Evolutionary conservation across 2,888 invertebrate genomes (phyloP), one percentile per base, ranked within the genome.

Genomic region (Drosophila meridiana): DNA sequence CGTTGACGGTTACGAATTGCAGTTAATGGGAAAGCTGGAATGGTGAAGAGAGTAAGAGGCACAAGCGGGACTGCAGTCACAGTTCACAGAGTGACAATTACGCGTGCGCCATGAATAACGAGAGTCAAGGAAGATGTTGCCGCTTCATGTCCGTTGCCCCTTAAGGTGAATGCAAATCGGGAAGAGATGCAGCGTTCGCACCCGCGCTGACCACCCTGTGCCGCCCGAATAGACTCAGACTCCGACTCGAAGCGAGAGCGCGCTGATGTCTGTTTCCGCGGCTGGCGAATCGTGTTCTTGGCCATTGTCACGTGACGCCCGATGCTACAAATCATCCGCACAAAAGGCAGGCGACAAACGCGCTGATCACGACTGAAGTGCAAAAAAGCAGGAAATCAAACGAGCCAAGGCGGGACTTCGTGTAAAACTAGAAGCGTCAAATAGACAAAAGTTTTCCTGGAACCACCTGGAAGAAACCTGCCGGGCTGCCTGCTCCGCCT

Each of bases 281-380:
- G 48, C 58, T 42, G 45, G 61, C 75, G 84, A 92, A 83, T 92
- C 92, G 92, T 92, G 93, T 91, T 92, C 90, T 86, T 80, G 88
- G 82, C 92, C 89, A 91, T 92, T 93, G 92, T 93, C 92, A 92
- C 93, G 93, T 92, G 92, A 93, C 83, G 92, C 91, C 85, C 85
- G 91, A 90, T 88, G 92, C 92, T 83, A 92, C 93, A 92, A 92
- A 92, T 92, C 92, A 93, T 92, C 87, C 83, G 72, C 68, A 68
- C 67, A 61, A 81, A 80, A 78, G 80, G 76, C 72, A 72, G 80
- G 88, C 88, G 88, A 87, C 92, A 92, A 89, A 91, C 84, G 87
- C 81, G 88, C 78, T 76, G 78, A 91, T 92, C 91, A 92, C 91
- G 91, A 91, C 84, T 81, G 66, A 43, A 45, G 32, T 43, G 28